Conservation (phyloP, 2,113 vertebrate genomes). For the Aramus guarauna region DNA sequence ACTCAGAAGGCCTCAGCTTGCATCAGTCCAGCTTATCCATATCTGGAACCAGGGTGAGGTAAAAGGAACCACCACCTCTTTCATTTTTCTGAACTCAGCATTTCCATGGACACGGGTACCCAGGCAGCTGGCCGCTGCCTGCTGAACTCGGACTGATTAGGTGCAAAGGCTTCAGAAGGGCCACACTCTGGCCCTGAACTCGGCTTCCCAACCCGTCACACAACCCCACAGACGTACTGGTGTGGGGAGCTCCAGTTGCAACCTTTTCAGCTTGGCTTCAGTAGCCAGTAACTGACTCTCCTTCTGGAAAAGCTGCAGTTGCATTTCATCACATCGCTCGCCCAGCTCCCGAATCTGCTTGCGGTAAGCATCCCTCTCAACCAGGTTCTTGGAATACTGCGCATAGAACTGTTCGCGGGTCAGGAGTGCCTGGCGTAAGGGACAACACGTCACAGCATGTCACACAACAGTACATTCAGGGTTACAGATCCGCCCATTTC, state of each 20-base stretch:
- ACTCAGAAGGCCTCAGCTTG: background rate
- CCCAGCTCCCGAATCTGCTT: slow-evolving; percentile 83
- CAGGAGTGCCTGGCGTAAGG: slow-evolving; percentile 73
- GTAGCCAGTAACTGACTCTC: slow-evolving; percentile 80
- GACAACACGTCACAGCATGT: fast-evolving
- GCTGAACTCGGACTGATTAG: background rate
- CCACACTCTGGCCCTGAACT: background rate
- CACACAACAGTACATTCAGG: background rate
- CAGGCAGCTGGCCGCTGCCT: background rate
- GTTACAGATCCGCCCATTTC: background rate
- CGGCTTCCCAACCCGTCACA: background rate
- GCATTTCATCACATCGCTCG: slow-evolving; percentile 82
- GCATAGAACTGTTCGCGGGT: slow-evolving; percentile 77
- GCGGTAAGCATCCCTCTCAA: slow-evolving; percentile 86
- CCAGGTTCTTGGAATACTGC: slow-evolving; percentile 79
- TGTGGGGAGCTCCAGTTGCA: slow-evolving; percentile 61
- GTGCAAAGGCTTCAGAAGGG: background rate
- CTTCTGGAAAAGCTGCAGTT: slow-evolving; percentile 84
- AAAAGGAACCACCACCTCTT: background rate
- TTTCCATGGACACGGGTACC: background rate
- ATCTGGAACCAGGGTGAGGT: background rate
- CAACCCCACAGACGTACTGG: slow-evolving; percentile 6
- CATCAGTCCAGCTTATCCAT: background rate
- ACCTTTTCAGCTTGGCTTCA: slow-evolving; percentile 75
- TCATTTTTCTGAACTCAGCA: background rate